Conservation (phyloP, 2,113 vertebrate species). For the Perccottus glenii region DNA sequence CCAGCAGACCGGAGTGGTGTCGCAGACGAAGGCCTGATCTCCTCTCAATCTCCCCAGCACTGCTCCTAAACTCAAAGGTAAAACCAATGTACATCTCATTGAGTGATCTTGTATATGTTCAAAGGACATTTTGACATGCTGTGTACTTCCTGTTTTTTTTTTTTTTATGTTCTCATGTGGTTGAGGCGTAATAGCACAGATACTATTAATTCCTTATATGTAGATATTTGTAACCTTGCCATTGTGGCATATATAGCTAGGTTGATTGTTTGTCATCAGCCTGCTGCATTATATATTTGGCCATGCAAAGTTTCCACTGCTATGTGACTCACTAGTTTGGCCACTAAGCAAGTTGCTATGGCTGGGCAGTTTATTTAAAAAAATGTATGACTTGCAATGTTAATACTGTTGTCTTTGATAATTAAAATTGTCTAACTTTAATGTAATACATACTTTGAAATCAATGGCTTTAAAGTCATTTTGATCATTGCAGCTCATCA, state of each 20-base stretch:
- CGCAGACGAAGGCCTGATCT: slow-evolving; percentile 69
- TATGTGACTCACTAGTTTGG: not conserved
- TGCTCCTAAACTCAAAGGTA: slow-evolving; percentile 76
- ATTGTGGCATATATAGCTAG: too few relatives aligned
- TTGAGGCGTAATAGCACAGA: not conserved
- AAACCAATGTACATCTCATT: slow-evolving; percentile 20
- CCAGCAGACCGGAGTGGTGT: slow-evolving; percentile 37
- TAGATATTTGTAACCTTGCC: too few relatives aligned
- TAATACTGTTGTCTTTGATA: too few relatives aligned
- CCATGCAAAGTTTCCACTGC: slow-evolving; percentile 20
- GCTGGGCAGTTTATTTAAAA: not conserved
- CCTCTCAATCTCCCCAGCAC: slow-evolving; percentile 68
- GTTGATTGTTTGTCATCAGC: not conserved
- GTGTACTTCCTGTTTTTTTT: not conserved
- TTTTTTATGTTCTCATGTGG: not conserved
- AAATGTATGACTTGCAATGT: too few relatives aligned
- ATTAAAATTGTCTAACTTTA: too few relatives aligned
- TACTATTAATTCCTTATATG: not conserved
- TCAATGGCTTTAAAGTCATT: too few relatives aligned
- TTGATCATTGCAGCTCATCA: too few relatives aligned
- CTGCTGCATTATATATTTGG: not conserved
- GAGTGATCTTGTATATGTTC: too few relatives aligned
- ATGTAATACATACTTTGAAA: too few relatives aligned
- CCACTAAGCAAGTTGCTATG: not conserved
- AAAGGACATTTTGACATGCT: not conserved